phyloP scores from a whole-genome alignment of 2,888 invertebrate genomes.

The Ornithoptera alexandrae region DNA sequence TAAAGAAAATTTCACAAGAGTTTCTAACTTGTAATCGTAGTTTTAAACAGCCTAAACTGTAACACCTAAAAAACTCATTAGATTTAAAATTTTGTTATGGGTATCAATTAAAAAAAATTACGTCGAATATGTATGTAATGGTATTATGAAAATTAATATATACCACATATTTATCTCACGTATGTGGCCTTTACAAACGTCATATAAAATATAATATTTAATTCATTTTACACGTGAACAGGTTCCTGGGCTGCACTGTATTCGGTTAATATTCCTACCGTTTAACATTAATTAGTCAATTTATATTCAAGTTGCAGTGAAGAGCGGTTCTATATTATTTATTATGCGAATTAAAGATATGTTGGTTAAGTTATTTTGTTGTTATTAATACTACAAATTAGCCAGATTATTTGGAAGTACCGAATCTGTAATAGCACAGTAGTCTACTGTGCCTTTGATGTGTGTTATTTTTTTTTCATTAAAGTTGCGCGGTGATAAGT shows the following conservation, averaged over 20 bases:
- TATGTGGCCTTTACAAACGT: slow-evolving; percentile 1
- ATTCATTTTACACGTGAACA: slow-evolving; percentile 37
- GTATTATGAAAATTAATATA: background rate
- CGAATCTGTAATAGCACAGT: background rate
- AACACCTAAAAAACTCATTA: too few relatives aligned
- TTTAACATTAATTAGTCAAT: slow-evolving; percentile 73
- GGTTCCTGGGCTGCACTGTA: slow-evolving; percentile 44
- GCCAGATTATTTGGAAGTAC: background rate
- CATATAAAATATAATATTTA: slow-evolving; percentile 40
- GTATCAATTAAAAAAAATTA: too few relatives aligned
- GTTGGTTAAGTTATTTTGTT: slow-evolving; percentile 45
- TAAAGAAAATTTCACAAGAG: too few relatives aligned
- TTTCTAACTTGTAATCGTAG: too few relatives aligned
- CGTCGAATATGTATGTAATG: too few relatives aligned
- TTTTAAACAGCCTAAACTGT: too few relatives aligned
- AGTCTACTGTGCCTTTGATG: background rate
- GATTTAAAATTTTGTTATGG: too few relatives aligned
- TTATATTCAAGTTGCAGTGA: slow-evolving; percentile 74
- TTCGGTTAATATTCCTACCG: slow-evolving; percentile 61
- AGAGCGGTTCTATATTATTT: slow-evolving; percentile 70
- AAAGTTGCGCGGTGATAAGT: background rate
- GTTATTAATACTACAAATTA: slow-evolving; percentile 33
- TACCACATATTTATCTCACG: background rate
- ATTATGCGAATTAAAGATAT: slow-evolving; percentile 55
- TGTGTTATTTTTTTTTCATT: background rate